Evolutionary conservation across 2,888 invertebrate species (phyloP).

Genomic region (Lycocerus yunnanus): DNA sequence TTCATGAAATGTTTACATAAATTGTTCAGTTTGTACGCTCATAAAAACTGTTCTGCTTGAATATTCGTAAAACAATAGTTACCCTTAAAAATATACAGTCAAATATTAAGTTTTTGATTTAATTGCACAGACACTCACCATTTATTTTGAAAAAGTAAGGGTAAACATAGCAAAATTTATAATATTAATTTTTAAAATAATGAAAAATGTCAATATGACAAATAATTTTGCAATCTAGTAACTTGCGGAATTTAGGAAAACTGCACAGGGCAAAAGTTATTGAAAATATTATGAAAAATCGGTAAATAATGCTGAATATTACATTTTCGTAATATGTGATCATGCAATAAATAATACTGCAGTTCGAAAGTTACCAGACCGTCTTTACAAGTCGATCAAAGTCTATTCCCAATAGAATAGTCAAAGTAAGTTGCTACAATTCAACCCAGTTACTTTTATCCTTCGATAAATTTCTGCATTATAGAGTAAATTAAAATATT

Average conservation of each 20-base stretch:
- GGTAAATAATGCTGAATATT: too few relatives aligned
- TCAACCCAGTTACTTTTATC: neutral
- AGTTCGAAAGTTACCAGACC: neutral
- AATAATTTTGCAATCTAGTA: neutral
- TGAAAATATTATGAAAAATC: too few relatives aligned
- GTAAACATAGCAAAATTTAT: neutral
- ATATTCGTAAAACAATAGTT: neutral
- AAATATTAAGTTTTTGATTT: neutral
- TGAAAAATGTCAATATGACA: neutral
- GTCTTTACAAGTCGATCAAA: neutral
- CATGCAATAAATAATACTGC: neutral
- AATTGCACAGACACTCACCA: neutral
- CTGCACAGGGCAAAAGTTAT: neutral
- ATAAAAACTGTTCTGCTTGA: neutral
- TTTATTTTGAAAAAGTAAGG: neutral
- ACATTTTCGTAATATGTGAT: neutral
- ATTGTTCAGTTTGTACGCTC: neutral
- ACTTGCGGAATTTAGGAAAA: neutral
- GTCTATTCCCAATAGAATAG: neutral
- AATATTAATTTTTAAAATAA: neutral
- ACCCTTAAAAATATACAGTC: neutral
- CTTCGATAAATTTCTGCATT: too few relatives aligned
- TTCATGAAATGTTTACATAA: neutral
- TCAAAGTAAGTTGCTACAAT: neutral
- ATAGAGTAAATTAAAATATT: too few relatives aligned